Conservation (phyloP, 2,888 invertebrate genomes). For the Acronicta leporina region DNA sequence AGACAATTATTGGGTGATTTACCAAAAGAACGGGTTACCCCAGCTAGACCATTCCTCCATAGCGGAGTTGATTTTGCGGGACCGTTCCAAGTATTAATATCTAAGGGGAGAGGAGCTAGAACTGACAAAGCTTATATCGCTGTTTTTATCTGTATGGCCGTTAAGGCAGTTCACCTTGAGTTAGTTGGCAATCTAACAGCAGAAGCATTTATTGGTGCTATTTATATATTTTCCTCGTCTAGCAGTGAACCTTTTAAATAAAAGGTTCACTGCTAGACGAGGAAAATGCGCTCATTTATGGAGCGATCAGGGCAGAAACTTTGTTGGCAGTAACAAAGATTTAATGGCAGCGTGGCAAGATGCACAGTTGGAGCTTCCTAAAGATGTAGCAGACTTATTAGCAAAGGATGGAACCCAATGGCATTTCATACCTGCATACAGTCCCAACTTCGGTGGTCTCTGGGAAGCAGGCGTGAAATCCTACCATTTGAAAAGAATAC, state of each 20-base stretch:
- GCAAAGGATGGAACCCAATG: constrained; percentile 21
- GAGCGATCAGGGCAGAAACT: constrained; percentile 21
- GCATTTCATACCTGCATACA: constrained; percentile 16
- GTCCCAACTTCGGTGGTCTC: constrained; percentile 2
- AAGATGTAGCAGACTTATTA: constrained; percentile 6
- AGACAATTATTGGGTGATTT: constrained; percentile 16
- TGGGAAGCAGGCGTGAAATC: background rate
- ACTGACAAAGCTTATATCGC: constrained; percentile 16
- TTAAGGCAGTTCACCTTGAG: constrained; percentile 16
- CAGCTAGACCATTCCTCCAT: constrained; percentile 17
- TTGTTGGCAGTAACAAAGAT: constrained; percentile 10
- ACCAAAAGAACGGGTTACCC: constrained; percentile 19
- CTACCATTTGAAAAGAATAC: constrained; percentile 6
- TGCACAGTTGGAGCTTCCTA: constrained; percentile 5
- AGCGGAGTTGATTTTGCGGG: constrained; percentile 22
- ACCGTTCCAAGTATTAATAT: constrained; percentile 9
- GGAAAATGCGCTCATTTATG: constrained; percentile 16
- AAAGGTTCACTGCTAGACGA: constrained; percentile 13
- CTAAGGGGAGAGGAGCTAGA: constrained; percentile 16
- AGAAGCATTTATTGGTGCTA: constrained; percentile 15
- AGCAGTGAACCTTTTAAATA: too few relatives aligned
- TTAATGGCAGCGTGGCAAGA: constrained; percentile 2
- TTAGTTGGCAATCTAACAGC: constrained; percentile 12
- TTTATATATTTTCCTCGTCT: too few relatives aligned
- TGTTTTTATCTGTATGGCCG: constrained; percentile 15